Base-by-base conservation (phyloP, 2,888 invertebrate genomes). In the Hyposoter didymator region DNA sequence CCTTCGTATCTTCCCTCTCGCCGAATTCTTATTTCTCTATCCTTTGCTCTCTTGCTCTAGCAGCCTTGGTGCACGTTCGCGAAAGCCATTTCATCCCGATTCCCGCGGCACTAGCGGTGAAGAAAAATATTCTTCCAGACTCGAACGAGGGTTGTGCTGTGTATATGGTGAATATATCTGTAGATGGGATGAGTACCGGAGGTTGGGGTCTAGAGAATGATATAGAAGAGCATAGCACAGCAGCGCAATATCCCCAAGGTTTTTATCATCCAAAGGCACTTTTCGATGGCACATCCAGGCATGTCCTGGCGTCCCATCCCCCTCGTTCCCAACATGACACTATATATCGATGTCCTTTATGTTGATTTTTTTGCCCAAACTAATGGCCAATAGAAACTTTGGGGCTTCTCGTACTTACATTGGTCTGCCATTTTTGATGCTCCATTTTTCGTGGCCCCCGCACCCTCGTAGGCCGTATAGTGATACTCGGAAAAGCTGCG, bases 61-160 rank as follows among this genome's bases (percentile, higher is more conserved):
- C 47, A 45, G 43, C 73, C 73, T 59, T 45, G 32, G 14, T 52
- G 64, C 62, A 52, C 69, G 72, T 69, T 84, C 66, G 17, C 72
- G 70, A 78, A 72, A n/a, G 45, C 82, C 82, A 78, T 84, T 84
- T 81, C 78, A 81, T 80, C 80, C 78, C 66, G 67, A 75, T 59
- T 74, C 67, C 67, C 64, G 6, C 22, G 49, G 69, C 59, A 82
- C 62, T 72, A 52, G 28, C 49, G 39, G 19, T 49, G 72, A 55
- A 52, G 62, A 64, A 72, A 32, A 82, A 78, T 78, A 82, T 78
- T 78, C 66, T 28, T 45, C 47, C 12, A 66, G 14, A 45, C 70
- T 17, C 47, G 28, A 70, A 32, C 62, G 39, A 55, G 19, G 10
- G 55, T 55, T 55, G n/a, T 55, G n/a, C n/a, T 22, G 35, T 22